These are phyloP conservation scores for Rachycentron canadum DNA, from an alignment of 2,797 vertebrate species.

Conservation along the genomic window DNA sequence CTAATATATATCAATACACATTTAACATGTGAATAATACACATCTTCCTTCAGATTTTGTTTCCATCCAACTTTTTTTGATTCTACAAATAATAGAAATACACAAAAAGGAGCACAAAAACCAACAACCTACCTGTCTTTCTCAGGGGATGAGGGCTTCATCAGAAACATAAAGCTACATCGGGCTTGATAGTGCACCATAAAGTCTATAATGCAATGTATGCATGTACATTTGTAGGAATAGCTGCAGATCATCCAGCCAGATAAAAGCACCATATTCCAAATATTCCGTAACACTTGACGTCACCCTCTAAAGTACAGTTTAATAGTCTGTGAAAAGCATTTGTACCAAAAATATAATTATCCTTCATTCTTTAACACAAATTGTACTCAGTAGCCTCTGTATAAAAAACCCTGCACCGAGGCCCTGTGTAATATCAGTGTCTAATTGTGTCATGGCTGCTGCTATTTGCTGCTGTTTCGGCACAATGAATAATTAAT, in stretches of 20 bases:
- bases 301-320: background rate
- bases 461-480: slow-evolving; percentile 71
- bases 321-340: slow-evolving; percentile 9
- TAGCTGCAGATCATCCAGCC: background rate
- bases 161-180: slow-evolving; percentile 28
- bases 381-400: slow-evolving; percentile 2
- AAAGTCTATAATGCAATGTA: background rate
- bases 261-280: slow-evolving; percentile 16
- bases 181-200: background rate
- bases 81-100: background rate
- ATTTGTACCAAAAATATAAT: slow-evolving; percentile 2
- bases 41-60: background rate
- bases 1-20: background rate
- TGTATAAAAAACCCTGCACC: slow-evolving; percentile 14
- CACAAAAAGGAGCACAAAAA: background rate
- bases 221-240: slow-evolving; percentile 7
- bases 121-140: slow-evolving; percentile 15
- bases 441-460: slow-evolving; percentile 68
- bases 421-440: slow-evolving; percentile 52
- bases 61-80: background rate
- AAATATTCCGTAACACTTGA: background rate
- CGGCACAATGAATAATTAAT: slow-evolving; percentile 73
- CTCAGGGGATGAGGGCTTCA: slow-evolving; percentile 27
- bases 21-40: background rate
- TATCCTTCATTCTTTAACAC: slow-evolving; percentile 24